Evolutionary conservation across 2,888 invertebrate genomes (phyloP).

Genomic region (Thereva nobilitata): DNA sequence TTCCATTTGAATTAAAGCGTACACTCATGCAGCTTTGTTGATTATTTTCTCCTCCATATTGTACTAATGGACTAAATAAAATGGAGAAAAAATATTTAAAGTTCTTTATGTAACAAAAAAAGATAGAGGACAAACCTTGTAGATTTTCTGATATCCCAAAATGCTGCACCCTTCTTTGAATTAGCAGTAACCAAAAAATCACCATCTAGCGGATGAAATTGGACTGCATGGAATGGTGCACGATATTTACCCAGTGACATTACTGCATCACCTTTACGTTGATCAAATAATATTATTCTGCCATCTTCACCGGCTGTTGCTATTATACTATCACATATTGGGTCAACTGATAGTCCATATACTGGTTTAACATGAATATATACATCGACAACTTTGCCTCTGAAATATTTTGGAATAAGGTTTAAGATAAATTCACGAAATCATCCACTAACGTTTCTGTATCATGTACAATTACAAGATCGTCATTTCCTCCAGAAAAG

Average conservation of each 20-base stretch:
- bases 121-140: conserved; percentile 64
- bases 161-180: conserved; percentile 82
- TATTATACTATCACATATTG: conserved; percentile 79
- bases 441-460: conserved; percentile 68
- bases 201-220: conserved; percentile 86
- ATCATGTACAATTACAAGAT: conserved; percentile 91
- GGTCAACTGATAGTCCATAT: conserved; percentile 86
- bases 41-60: conserved; percentile 66
- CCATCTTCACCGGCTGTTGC: conserved; percentile 94
- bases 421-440: neutral
- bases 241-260: conserved; percentile 70
- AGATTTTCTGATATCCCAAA: conserved; percentile 88
- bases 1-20: conserved; percentile 81
- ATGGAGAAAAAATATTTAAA: conserved; percentile 13
- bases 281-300: conserved; percentile 82
- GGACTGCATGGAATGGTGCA: conserved; percentile 91
- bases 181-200: conserved; percentile 85
- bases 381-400: conserved; percentile 66
- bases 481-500: conserved; percentile 94
- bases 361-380: conserved; percentile 87
- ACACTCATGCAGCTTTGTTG: conserved; percentile 89
- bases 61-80: conserved; percentile 66
- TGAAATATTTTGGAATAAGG: conserved; percentile 44
- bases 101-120: neutral
- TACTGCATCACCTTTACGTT: conserved; percentile 61